Conservation (phyloP, 2,113 vertebrate species). For the Peromyscus californicus region DNA sequence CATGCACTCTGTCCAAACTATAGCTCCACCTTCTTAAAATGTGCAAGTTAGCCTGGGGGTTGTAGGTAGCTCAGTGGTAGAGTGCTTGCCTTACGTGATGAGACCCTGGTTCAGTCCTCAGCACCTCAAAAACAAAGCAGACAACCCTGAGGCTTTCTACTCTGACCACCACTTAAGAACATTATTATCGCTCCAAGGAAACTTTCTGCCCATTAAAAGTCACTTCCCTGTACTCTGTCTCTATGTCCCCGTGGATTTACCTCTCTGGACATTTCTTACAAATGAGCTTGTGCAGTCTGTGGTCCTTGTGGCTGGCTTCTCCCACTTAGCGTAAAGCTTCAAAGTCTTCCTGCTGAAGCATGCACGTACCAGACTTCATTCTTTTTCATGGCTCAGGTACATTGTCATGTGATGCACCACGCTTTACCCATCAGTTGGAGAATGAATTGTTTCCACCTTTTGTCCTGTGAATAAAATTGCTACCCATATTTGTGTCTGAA, state of each 20-base stretch:
- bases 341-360: not conserved
- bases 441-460: not conserved
- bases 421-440: not conserved
- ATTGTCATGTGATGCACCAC: not conserved
- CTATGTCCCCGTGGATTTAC: not conserved
- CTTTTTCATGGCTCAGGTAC: not conserved
- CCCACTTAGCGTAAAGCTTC: not conserved
- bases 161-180: slow-evolving; percentile 19
- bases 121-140: not conserved
- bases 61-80: not conserved
- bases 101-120: not conserved
- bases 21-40: not conserved
- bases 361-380: not conserved
- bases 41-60: not conserved
- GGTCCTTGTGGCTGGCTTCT: not conserved
- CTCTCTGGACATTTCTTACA: not conserved
- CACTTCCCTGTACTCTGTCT: not conserved
- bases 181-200: not conserved
- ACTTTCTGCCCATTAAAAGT: not conserved
- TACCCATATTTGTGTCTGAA: not conserved
- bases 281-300: not conserved
- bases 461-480: slow-evolving; percentile 20
- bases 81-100: not conserved
- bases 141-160: not conserved
- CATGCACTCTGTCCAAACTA: not conserved